phyloP scores from a whole-genome alignment of 2,113 vertebrate species.

The Corythoichthys haematopterus region DNA sequence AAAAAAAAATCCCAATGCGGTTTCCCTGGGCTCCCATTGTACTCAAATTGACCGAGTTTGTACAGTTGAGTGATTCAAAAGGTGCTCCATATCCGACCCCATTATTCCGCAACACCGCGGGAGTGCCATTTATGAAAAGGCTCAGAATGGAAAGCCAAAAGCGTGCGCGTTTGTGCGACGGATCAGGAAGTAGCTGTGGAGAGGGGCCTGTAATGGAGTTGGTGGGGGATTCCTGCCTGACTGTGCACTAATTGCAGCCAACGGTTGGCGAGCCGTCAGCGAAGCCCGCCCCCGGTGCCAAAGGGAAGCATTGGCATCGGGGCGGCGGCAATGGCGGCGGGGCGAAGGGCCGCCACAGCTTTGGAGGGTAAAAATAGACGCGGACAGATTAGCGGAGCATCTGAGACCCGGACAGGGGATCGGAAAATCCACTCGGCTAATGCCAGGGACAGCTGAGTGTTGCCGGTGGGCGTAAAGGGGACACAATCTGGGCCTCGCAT shows the following conservation, averaged over 20 bases:
- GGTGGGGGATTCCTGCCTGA: slow-evolving; percentile 73
- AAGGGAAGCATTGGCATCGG: slow-evolving; percentile 52
- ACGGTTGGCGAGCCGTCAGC: slow-evolving; percentile 52
- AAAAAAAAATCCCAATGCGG: slow-evolving; percentile 32
- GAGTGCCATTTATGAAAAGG: slow-evolving; percentile 66
- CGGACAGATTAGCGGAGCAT: slow-evolving; percentile 76
- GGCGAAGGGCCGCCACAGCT: slow-evolving; percentile 54
- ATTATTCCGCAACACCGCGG: slow-evolving; percentile 63
- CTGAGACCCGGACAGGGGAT: slow-evolving; percentile 74
- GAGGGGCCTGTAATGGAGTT: slow-evolving; percentile 53
- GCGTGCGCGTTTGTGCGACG: slow-evolving; percentile 42
- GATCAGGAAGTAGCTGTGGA: slow-evolving; percentile 60
- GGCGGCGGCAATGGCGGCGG: slow-evolving; percentile 30
- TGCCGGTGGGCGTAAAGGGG: slow-evolving; percentile 64
- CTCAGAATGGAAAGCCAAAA: slow-evolving; percentile 60
- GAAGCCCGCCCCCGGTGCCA: slow-evolving; percentile 47
- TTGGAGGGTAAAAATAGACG: slow-evolving; percentile 69
- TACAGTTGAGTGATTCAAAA: slow-evolving; percentile 62
- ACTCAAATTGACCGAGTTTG: slow-evolving; percentile 56
- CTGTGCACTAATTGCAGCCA: slow-evolving; percentile 71
- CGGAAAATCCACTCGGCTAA: slow-evolving; percentile 67
- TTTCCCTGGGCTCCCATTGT: slow-evolving; percentile 41
- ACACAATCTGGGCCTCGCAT: slow-evolving; percentile 66
- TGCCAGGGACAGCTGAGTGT: slow-evolving; percentile 64
- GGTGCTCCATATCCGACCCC: slow-evolving; percentile 57